Percentiles rank a stretch among this genome's conserved stretches.
phyloP scores from a whole-genome alignment of 2,888 invertebrate genomes.

The Ptychoptera albimana region DNA sequence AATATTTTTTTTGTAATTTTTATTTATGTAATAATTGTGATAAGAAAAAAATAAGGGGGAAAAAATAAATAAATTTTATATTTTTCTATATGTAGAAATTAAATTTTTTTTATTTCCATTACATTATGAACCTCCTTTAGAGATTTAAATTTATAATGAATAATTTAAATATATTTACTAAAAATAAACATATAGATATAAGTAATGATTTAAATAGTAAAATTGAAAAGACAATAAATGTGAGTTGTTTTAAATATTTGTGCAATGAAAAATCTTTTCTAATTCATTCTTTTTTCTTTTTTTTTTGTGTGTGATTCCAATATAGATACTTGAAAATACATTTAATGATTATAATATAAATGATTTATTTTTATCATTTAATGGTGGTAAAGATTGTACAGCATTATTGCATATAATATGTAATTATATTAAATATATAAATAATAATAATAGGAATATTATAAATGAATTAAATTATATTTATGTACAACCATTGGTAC shows the following conservation, averaged over 20 bases:
- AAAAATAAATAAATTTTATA: too few relatives aligned
- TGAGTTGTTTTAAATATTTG: neutral
- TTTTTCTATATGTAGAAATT: too few relatives aligned
- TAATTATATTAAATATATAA: conserved; percentile 21
- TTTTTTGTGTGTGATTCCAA: too few relatives aligned
- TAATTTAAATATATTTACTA: too few relatives aligned
- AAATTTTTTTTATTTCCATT: too few relatives aligned
- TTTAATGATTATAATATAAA: conserved; percentile 46
- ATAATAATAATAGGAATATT: conserved; percentile 23
- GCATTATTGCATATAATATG: conserved; percentile 59
- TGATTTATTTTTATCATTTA: conserved; percentile 82
- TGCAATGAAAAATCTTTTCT: neutral
- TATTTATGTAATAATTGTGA: too few relatives aligned
- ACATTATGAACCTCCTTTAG: too few relatives aligned
- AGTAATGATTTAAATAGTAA: neutral
- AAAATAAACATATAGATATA: too few relatives aligned
- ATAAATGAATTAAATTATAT: conserved; percentile 44
- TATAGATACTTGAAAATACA: conserved; percentile 45
- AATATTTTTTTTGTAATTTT: too few relatives aligned
- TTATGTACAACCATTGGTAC: conserved; percentile 63
- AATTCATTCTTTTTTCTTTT: conserved; percentile 14
- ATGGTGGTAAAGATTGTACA: conserved; percentile 98
- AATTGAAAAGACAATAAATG: neutral
- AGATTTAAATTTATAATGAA: too few relatives aligned
- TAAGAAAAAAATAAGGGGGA: too few relatives aligned